phyloP scores from a whole-genome alignment of 37 sponge, comb jelly and placozoan genomes.

The Petrosia ficiformis region DNA sequence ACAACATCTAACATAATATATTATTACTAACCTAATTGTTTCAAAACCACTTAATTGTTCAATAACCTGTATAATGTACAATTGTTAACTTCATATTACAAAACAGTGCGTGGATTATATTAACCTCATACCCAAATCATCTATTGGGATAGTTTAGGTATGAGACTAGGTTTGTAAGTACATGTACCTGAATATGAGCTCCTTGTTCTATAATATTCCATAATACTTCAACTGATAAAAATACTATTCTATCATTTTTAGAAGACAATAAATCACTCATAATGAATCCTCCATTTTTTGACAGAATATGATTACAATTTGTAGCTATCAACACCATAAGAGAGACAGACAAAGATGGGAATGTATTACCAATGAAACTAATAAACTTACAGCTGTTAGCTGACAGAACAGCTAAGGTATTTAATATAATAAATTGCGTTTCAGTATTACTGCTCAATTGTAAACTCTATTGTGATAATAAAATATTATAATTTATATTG shows the following conservation, averaged over 20 bases:
- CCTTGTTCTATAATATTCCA: constrained; percentile 90
- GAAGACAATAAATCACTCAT: constrained; percentile 33
- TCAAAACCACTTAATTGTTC: constrained; percentile 50
- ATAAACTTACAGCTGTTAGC: constrained; percentile 12
- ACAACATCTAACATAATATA: not conserved
- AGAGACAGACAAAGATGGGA: not conserved
- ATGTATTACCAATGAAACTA: not conserved
- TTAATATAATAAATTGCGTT: constrained; percentile 20
- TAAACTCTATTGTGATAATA: constrained; percentile 28
- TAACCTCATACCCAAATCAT: too few species aligned
- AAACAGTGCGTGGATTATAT: too few species aligned
- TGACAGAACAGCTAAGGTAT: constrained; percentile 60
- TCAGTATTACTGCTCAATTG: constrained; percentile 4
- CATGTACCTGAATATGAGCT: too few species aligned
- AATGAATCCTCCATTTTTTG: constrained; percentile 12
- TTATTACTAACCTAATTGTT: constrained; percentile 42
- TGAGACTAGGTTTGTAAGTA: too few species aligned
- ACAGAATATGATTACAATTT: constrained; percentile 74
- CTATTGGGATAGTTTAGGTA: too few species aligned
- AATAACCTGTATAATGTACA: constrained; percentile 32
- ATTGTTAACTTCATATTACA: too few species aligned
- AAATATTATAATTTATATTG: not conserved
- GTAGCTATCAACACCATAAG: too few species aligned
- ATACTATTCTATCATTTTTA: constrained; percentile 27
- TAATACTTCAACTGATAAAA: constrained; percentile 50